Conservation (phyloP, 2,797 vertebrate genomes). For the Cossypha caffra region DNA sequence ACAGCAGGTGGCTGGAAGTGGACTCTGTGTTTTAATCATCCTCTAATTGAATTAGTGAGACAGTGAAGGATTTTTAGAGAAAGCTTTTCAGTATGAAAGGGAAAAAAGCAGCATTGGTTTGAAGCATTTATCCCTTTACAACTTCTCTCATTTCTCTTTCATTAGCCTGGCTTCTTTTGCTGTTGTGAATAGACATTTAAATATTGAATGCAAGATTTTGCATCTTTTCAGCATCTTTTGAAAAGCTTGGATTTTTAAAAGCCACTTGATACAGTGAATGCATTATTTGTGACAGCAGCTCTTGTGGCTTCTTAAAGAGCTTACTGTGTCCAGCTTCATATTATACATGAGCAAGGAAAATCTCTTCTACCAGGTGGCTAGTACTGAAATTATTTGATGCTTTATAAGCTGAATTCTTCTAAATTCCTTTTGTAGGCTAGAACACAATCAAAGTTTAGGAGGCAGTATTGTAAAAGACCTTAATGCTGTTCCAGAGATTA, state of each 20-base stretch:
- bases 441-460: not conserved
- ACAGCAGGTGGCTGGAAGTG: not conserved
- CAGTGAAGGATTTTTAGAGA: not conserved
- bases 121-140: not conserved
- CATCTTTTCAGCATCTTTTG: not conserved
- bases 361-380: not conserved
- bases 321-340: rapidly evolving
- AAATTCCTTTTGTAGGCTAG: not conserved
- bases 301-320: not conserved
- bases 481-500: not conserved
- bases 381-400: not conserved
- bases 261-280: not conserved
- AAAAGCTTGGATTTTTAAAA: not conserved
- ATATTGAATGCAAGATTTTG: not conserved
- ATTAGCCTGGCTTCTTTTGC: not conserved
- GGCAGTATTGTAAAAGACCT: not conserved
- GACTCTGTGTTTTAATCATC: not conserved
- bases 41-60: not conserved
- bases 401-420: not conserved
- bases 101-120: not conserved
- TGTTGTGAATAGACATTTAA: not conserved
- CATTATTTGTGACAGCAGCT: not conserved
- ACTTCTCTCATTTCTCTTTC: not conserved
- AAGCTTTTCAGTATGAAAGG: not conserved
- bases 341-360: not conserved